These are phyloP conservation scores for Melanotaenia trifasciata DNA, from an alignment of 2,797 vertebrate species.

Conservation along the genomic window DNA sequence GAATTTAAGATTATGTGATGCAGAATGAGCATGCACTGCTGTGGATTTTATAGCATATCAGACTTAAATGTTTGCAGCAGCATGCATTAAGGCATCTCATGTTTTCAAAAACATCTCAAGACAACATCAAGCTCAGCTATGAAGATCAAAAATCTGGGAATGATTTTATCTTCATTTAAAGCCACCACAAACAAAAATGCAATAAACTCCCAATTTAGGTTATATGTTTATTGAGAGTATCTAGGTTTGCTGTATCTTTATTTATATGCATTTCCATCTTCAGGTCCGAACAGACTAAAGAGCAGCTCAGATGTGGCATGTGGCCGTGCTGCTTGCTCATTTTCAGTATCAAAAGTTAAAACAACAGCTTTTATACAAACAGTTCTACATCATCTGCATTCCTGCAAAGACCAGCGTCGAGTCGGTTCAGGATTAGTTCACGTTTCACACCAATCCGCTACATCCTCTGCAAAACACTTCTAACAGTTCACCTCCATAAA, in stretches of 20 bases:
- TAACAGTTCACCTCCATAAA: slow-evolving; percentile 2
- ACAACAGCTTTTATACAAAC: neutral
- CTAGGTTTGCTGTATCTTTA: slow-evolving; percentile 47
- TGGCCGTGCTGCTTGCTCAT: slow-evolving; percentile 1
- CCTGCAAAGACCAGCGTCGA: slow-evolving; percentile 13
- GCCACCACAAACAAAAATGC: slow-evolving; percentile 4
- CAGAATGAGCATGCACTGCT: slow-evolving; percentile 24
- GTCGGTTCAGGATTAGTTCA: slow-evolving; percentile 15
- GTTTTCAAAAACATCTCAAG: slow-evolving; percentile 25
- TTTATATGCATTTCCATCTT: slow-evolving; percentile 42
- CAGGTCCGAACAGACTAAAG: slow-evolving; percentile 23
- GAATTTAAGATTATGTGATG: neutral
- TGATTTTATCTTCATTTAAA: slow-evolving; percentile 11
- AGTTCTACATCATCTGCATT: neutral
- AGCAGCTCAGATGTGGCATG: neutral
- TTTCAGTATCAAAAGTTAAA: slow-evolving; percentile 29
- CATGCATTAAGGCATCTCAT: slow-evolving; percentile 60
- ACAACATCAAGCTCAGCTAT: slow-evolving; percentile 19
- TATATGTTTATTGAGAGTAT: slow-evolving; percentile 3
- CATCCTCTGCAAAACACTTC: slow-evolving; percentile 8
- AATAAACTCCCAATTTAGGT: neutral
- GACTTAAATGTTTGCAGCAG: neutral
- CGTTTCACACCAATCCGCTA: slow-evolving; percentile 24
- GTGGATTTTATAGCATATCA: neutral
- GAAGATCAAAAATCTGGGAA: neutral